A percentile compares a stretch with the other conserved stretches of the same genome.
Evolutionary conservation across 35 echinoderm and acorn worm genomes (phyloP).

Genomic region (Ophioderma brevispina): DNA sequence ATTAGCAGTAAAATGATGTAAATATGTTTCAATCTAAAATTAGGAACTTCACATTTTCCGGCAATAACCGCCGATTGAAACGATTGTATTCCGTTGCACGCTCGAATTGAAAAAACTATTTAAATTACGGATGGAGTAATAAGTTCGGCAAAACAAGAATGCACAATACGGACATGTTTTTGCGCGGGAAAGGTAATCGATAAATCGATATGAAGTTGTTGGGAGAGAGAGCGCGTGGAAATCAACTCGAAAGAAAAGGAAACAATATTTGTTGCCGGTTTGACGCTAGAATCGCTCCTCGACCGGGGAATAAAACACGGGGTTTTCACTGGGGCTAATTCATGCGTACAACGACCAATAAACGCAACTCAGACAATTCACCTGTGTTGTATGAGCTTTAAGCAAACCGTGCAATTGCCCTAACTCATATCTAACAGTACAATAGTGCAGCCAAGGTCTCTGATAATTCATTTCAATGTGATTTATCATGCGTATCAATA

Average conservation of each 20-base stretch:
- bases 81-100: slow-evolving; percentile 2
- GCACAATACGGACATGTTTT: not conserved
- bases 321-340: too few relatives aligned
- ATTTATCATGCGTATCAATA: not conserved
- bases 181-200: not conserved
- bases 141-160: not conserved
- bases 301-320: too few relatives aligned
- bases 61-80: not conserved
- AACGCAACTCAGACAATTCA: not conserved
- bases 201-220: not conserved
- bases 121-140: not conserved
- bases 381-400: not conserved
- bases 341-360: too few relatives aligned
- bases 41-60: not conserved
- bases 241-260: not conserved
- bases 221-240: not conserved
- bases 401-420: not conserved
- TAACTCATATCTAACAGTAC: not conserved
- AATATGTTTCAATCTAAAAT: slow-evolving; percentile 10
- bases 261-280: not conserved
- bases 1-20: not conserved
- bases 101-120: not conserved
- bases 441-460: not conserved
- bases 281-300: not conserved
- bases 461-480: not conserved